These are phyloP conservation scores for Pteruthius melanotis DNA, from an alignment of 2,113 vertebrate genomes.

Conservation along the genomic window DNA sequence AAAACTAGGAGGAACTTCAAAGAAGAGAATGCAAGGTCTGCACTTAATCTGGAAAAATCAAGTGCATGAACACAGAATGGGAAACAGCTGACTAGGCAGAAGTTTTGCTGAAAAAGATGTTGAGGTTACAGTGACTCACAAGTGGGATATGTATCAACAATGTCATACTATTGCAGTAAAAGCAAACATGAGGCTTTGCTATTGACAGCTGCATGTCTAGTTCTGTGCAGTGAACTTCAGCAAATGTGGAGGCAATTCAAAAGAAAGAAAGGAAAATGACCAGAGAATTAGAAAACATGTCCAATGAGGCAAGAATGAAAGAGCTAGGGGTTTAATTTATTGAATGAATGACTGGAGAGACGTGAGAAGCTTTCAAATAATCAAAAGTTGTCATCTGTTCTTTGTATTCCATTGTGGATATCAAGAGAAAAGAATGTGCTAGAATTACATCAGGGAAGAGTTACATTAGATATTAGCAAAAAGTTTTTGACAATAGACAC, in stretches of 20 bases:
- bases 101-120: constrained; percentile 33
- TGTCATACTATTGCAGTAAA: not conserved
- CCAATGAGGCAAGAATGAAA: not conserved
- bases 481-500: not conserved
- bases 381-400: not conserved
- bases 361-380: not conserved
- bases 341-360: not conserved
- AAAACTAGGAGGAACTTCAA: constrained; percentile 1
- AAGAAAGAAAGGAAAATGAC: constrained; percentile 3
- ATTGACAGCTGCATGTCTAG: not conserved
- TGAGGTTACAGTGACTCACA: constrained; percentile 36
- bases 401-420: not conserved
- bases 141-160: constrained; percentile 21
- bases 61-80: not conserved
- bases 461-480: not conserved
- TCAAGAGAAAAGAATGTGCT: not conserved
- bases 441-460: not conserved
- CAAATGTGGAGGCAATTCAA: not conserved
- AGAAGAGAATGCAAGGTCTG: constrained; percentile 23
- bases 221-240: not conserved
- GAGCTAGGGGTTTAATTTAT: not conserved
- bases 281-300: not conserved
- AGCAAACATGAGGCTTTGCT: not conserved
- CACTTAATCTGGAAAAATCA: constrained; percentile 31
- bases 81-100: constrained; percentile 45